A percentile compares a stretch with the other conserved stretches of the same genome.
Conservation (phyloP, 2,113 vertebrate species). For the Hypanus sabinus region DNA sequence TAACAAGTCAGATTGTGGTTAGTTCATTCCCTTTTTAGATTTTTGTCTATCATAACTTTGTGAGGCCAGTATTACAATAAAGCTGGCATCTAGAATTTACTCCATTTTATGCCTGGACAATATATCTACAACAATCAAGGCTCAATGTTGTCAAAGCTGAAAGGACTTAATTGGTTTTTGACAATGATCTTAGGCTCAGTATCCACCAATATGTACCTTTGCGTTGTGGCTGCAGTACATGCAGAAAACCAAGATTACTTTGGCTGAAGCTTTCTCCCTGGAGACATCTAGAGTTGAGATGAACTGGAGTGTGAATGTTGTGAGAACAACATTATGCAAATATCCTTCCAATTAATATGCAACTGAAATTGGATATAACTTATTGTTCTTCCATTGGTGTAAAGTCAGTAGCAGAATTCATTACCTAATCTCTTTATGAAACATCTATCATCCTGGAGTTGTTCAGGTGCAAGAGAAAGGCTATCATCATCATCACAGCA, state of each 20-base stretch:
- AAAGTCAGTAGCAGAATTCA: no score
- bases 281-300: neutral
- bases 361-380: neutral
- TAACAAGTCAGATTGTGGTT: neutral
- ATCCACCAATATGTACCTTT: no score
- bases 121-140: neutral
- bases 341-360: neutral
- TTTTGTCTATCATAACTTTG: neutral
- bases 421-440: no score
- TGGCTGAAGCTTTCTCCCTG: neutral
- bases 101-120: neutral
- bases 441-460: neutral
- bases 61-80: neutral
- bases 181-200: no score
- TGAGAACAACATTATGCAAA: neutral
- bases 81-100: neutral
- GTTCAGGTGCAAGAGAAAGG: neutral
- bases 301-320: neutral
- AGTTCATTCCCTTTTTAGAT: neutral
- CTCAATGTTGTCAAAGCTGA: no score
- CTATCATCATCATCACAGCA: neutral
- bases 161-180: no score
- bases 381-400: no score
- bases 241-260: neutral
- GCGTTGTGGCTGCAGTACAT: no score